These are phyloP conservation scores for Ganaspis sp. DNA, from an alignment of 1,140 invertebrate genomes.

Conservation along the genomic window DNA sequence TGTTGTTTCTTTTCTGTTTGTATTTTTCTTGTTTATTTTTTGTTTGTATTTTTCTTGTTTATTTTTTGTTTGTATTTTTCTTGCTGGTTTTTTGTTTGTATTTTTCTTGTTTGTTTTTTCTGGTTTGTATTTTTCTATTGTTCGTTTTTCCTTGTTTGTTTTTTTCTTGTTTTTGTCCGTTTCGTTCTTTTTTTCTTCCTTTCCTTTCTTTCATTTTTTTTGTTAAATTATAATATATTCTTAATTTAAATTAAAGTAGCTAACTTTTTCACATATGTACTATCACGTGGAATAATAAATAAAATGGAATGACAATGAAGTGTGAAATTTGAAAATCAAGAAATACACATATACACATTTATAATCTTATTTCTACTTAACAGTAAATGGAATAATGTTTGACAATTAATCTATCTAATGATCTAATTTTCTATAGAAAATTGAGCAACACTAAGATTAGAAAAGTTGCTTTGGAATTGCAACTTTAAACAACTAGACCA, in stretches of 20 bases:
- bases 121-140: too few relatives aligned
- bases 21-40: too few relatives aligned
- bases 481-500: neutral
- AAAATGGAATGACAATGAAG: slow-evolving; percentile 29
- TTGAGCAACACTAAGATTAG: slow-evolving; percentile 5
- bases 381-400: neutral
- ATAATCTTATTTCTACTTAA: neutral
- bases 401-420: neutral
- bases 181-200: too few relatives aligned
- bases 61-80: too few relatives aligned
- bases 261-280: slow-evolving; percentile 6
- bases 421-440: neutral
- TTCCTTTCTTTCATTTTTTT: too few relatives aligned
- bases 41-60: too few relatives aligned
- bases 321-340: neutral
- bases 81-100: too few relatives aligned
- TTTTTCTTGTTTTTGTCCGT: too few relatives aligned
- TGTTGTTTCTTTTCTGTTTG: too few relatives aligned
- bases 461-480: slow-evolving; percentile 8
- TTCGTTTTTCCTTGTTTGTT: too few relatives aligned
- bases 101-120: too few relatives aligned
- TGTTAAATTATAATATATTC: neutral
- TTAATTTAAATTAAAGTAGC: neutral
- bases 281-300: slow-evolving; percentile 18
- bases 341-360: slow-evolving; percentile 4